Conservation (phyloP, 2,797 vertebrate genomes). For the Prionace glauca region DNA sequence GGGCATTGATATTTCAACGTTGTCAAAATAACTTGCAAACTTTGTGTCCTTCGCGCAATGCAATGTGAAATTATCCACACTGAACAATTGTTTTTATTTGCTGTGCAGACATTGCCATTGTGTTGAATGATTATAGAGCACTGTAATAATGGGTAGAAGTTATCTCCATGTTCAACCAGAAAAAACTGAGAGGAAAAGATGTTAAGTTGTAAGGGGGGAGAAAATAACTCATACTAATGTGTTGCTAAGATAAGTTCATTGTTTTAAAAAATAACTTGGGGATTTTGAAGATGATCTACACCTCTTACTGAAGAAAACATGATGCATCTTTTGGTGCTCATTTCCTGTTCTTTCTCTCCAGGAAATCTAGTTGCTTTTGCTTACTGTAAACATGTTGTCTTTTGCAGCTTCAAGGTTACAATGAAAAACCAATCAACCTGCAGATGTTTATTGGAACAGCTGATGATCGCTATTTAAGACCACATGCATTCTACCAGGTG, state of each 20-base stretch:
- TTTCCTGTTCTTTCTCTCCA: not conserved
- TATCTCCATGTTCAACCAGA: not conserved
- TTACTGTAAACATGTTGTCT: constrained; percentile 24
- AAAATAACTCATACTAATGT: not conserved
- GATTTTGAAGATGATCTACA: not conserved
- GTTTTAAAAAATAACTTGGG: not conserved
- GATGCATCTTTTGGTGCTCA: not conserved
- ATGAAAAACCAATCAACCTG: constrained; percentile 87
- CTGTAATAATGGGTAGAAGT: not conserved
- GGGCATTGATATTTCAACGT: not conserved
- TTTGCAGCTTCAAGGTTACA: constrained; percentile 84
- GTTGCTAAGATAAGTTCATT: not conserved
- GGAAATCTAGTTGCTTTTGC: not conserved
- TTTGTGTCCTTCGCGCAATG: not conserved
- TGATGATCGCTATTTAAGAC: constrained; percentile 91
- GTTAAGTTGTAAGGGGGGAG: not conserved
- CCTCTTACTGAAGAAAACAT: not conserved
- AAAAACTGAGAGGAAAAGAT: not conserved
- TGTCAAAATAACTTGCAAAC: not conserved
- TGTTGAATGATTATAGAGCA: not conserved
- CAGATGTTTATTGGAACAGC: constrained; percentile 99
- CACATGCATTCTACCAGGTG: constrained; percentile 97
- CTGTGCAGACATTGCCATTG: not conserved
- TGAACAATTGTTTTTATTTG: not conserved
- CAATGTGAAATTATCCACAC: not conserved